phyloP scores from a whole-genome alignment of 2,113 vertebrate species.

The Tricholaema leucomelas region DNA sequence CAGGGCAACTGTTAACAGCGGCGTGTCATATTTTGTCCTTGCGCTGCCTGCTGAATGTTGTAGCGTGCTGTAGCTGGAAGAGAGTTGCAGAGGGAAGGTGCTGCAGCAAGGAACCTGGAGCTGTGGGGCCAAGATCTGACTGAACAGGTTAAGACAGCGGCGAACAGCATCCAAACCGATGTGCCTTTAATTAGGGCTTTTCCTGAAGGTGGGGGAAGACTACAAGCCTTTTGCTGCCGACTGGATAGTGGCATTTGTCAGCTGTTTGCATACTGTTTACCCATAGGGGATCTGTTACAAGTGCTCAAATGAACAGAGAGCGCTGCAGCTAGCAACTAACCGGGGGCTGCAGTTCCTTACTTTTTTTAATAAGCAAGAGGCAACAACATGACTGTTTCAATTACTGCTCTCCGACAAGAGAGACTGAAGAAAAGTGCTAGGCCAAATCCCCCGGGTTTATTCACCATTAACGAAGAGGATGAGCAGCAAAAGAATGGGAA shows the following conservation, averaged over 20 bases:
- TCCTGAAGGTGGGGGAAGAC: conserved; percentile 61
- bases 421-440: conserved; percentile 84
- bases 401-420: conserved; percentile 74
- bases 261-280: conserved; percentile 72
- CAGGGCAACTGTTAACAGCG: conserved; percentile 82
- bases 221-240: conserved; percentile 48
- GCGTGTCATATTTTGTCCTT: conserved; percentile 77
- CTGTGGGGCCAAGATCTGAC: conserved; percentile 34
- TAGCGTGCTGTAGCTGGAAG: conserved; percentile 61
- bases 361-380: conserved; percentile 57
- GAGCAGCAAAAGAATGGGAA: conserved; percentile 85
- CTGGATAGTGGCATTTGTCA: conserved; percentile 75
- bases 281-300: conserved; percentile 71
- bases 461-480: conserved; percentile 97
- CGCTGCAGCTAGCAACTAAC: conserved; percentile 73
- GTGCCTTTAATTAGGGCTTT: conserved; percentile 68
- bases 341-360: conserved; percentile 64
- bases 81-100: conserved; percentile 43
- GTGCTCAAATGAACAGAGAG: conserved; percentile 75
- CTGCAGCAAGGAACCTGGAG: conserved; percentile 37
- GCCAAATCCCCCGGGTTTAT: conserved; percentile 82
- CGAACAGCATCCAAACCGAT: conserved; percentile 36
- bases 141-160: conserved; percentile 54
- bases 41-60: conserved; percentile 82
- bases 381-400: conserved; percentile 74